Percentiles rank a stretch among this genome's conserved stretches.
phyloP scores from a whole-genome alignment of 1,140 invertebrate genomes.

The Harpegnathos saltator region DNA sequence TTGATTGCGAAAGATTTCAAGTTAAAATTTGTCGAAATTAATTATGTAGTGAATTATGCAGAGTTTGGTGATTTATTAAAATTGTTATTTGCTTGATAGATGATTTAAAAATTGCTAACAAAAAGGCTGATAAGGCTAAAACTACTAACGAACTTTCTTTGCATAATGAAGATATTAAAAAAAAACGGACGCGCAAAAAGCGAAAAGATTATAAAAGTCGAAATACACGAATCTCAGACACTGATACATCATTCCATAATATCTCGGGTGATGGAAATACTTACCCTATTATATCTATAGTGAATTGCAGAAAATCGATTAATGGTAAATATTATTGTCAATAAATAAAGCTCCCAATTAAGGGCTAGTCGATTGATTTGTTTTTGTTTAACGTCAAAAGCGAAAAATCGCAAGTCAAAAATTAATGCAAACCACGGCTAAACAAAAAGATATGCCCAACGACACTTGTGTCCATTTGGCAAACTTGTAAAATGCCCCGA shows the following conservation, averaged over 20 bases:
- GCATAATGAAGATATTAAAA: slow-evolving; percentile 23
- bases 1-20: too few species aligned
- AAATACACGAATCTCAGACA: background rate
- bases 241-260: slow-evolving; percentile 17
- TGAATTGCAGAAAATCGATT: background rate
- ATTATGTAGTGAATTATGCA: too few species aligned
- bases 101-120: slow-evolving; percentile 22
- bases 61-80: slow-evolving; percentile 2
- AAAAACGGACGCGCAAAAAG: slow-evolving; percentile 5
- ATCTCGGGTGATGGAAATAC: slow-evolving; percentile 26
- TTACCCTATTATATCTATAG: slow-evolving; percentile 5
- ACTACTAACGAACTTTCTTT: slow-evolving; percentile 30
- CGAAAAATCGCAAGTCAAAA: too few species aligned
- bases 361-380: too few species aligned
- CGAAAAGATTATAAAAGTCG: slow-evolving; percentile 11
- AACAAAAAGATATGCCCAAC: too few species aligned
- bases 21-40: too few species aligned
- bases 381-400: too few species aligned
- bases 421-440: too few species aligned
- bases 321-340: slow-evolving; percentile 4
- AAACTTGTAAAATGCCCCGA: too few species aligned
- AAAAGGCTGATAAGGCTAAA: slow-evolving; percentile 45
- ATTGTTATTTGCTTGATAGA: slow-evolving; percentile 21
- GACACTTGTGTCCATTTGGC: too few species aligned
- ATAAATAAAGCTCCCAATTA: background rate